These are phyloP conservation scores for Leucophenga maculata DNA, from an alignment of 2,888 invertebrate genomes.

Conservation along the genomic window DNA sequence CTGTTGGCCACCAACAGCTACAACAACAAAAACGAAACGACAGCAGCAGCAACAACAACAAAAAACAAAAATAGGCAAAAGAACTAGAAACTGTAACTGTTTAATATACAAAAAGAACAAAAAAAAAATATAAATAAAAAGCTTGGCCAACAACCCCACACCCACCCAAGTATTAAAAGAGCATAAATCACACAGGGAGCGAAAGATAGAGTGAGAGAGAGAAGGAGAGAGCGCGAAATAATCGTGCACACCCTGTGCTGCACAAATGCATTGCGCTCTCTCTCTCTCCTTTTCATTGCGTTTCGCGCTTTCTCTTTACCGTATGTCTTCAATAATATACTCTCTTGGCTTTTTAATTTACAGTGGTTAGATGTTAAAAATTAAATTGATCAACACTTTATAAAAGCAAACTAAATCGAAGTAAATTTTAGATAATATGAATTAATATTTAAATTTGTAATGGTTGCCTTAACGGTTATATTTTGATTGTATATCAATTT, in stretches of 20 bases:
- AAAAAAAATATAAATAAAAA: not conserved
- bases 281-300: not conserved
- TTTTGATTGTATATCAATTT: too few relatives aligned
- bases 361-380: too few relatives aligned
- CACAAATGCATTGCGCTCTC: not conserved
- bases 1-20: too few relatives aligned
- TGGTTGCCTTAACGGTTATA: too few relatives aligned
- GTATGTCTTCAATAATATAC: not conserved
- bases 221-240: not conserved
- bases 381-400: too few relatives aligned
- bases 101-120: too few relatives aligned
- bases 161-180: slow-evolving; percentile 6
- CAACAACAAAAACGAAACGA: too few relatives aligned
- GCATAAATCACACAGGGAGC: not conserved
- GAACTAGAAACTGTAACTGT: slow-evolving; percentile 3
- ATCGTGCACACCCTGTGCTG: too few relatives aligned
- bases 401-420: too few relatives aligned
- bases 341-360: not conserved
- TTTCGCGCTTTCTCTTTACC: not conserved
- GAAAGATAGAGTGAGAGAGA: not conserved
- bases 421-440: too few relatives aligned
- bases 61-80: slow-evolving; percentile 4
- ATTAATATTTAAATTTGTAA: too few relatives aligned
- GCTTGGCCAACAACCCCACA: slow-evolving; percentile 8
- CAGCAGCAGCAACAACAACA: not conserved